Percentiles rank a stretch among this genome's conserved stretches.
These are phyloP conservation scores for Caranx ignobilis DNA, from an alignment of 2,113 vertebrate genomes.

Conservation along the genomic window DNA sequence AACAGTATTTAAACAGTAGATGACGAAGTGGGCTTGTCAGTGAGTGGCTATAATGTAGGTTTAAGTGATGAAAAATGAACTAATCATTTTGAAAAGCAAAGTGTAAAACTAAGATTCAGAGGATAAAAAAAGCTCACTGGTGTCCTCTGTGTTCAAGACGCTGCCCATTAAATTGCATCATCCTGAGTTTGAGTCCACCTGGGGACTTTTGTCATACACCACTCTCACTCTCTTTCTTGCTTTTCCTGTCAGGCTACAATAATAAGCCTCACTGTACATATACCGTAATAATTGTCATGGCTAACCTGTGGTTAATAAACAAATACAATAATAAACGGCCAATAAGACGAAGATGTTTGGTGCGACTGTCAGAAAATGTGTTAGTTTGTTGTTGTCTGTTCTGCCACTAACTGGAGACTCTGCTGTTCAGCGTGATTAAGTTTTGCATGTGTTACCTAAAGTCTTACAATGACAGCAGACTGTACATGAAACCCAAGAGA, in stretches of 20 bases:
- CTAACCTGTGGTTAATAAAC: neutral
- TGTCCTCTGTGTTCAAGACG: neutral
- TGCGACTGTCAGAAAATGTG: neutral
- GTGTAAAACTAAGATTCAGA: neutral
- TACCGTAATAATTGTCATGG: neutral
- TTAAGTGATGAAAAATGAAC: neutral
- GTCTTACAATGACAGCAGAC: too few species aligned
- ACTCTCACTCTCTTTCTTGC: neutral
- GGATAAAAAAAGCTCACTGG: neutral
- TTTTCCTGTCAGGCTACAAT: neutral
- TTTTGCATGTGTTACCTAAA: too few species aligned
- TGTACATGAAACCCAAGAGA: too few species aligned
- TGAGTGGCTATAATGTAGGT: neutral
- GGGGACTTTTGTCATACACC: neutral
- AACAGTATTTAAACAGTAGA: neutral
- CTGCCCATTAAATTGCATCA: neutral
- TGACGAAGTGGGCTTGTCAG: neutral
- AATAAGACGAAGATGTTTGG: neutral
- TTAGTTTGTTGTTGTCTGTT: neutral
- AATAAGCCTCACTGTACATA: neutral
- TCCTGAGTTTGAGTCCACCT: neutral
- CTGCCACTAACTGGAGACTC: neutral
- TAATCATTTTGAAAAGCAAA: neutral
- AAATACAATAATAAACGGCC: neutral
- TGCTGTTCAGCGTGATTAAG: neutral